These are phyloP conservation scores for Phalacrocorax carbo DNA, from an alignment of 2,113 vertebrate genomes.

Conservation along the genomic window DNA sequence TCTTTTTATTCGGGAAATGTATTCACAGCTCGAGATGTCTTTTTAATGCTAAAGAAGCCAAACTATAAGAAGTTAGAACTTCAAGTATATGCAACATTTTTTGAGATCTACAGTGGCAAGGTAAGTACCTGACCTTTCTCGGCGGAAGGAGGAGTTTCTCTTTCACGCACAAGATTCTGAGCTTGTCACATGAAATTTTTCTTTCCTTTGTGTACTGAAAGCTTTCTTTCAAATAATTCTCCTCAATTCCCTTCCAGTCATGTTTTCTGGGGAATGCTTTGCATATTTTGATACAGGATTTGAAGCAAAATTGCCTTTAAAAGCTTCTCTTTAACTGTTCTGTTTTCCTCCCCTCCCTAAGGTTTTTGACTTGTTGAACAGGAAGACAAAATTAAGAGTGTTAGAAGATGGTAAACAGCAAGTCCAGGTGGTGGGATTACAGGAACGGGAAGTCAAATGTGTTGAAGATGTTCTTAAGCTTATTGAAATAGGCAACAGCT, in stretches of 20 bases:
- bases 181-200: neutral
- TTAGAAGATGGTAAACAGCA: conserved; percentile 98
- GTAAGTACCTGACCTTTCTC: conserved; percentile 74
- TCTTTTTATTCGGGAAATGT: conserved; percentile 29
- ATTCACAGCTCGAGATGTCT: conserved; percentile 91
- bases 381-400: conserved; percentile 93
- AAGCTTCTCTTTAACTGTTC: neutral
- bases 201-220: neutral
- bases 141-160: neutral
- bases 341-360: conserved; percentile 21
- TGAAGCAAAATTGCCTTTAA: neutral
- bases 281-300: neutral
- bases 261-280: neutral
- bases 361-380: conserved; percentile 97
- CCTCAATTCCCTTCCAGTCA: neutral
- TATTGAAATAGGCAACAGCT: conserved; percentile 97
- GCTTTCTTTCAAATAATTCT: neutral
- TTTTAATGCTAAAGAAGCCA: conserved; percentile 95
- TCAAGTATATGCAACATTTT: conserved; percentile 96
- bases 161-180: neutral
- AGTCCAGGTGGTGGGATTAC: conserved; percentile 96
- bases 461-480: conserved; percentile 97
- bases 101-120: conserved; percentile 99
- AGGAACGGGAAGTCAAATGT: conserved; percentile 93
- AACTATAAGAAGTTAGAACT: conserved; percentile 97